phyloP scores from a whole-genome alignment of 2,888 invertebrate species.

The Calameuta filiformis region DNA sequence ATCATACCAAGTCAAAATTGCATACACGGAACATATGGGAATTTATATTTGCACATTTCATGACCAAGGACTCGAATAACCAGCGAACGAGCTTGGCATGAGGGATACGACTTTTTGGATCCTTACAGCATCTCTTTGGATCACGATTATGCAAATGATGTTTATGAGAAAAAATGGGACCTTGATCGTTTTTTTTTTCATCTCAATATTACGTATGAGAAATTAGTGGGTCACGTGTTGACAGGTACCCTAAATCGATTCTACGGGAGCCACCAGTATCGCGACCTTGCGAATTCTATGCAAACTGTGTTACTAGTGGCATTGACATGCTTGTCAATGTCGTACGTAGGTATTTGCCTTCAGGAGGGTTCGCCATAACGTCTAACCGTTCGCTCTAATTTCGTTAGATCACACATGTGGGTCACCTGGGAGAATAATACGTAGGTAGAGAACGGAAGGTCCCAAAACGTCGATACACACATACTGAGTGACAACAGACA shows the following conservation, averaged over 20 bases:
- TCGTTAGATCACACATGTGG: neutral
- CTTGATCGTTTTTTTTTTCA: slow-evolving; percentile 15
- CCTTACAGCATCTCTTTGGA: too few species aligned
- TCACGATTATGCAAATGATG: neutral
- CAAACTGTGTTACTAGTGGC: slow-evolving; percentile 23
- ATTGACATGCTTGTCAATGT: slow-evolving; percentile 39
- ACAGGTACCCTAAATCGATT: neutral
- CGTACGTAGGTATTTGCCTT: slow-evolving; percentile 7
- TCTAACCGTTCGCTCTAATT: neutral
- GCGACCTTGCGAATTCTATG: slow-evolving; percentile 16
- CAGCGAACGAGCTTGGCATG: neutral
- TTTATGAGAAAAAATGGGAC: slow-evolving; percentile 8
- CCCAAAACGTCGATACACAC: slow-evolving; percentile 13
- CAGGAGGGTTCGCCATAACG: neutral
- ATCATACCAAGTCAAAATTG: neutral
- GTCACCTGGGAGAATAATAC: slow-evolving; percentile 3
- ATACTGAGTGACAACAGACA: neutral
- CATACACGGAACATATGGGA: neutral
- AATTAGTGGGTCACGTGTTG: neutral
- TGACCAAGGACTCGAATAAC: neutral
- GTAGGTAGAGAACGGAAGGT: slow-evolving; percentile 40
- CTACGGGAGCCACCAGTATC: neutral
- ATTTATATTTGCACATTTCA: neutral
- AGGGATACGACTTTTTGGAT: neutral
- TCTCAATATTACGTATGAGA: neutral